These are phyloP conservation scores for Aphodius sticticus DNA, from an alignment of 2,888 invertebrate genomes.

Conservation along the genomic window DNA sequence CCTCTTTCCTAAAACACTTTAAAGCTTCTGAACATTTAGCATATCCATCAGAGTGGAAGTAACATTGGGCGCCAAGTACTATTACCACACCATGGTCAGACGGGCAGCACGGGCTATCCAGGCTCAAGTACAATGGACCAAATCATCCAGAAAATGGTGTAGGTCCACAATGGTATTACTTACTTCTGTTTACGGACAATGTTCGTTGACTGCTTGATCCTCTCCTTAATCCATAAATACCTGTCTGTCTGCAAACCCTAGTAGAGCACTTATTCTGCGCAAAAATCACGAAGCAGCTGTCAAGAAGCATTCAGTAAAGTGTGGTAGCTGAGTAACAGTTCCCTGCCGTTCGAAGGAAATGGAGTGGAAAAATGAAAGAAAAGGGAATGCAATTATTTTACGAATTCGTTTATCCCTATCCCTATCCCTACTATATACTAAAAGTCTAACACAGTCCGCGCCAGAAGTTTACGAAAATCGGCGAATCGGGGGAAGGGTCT, in stretches of 20 bases:
- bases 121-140: not conserved
- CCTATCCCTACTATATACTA: too few relatives aligned
- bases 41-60: not conserved
- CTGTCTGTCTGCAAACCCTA: not conserved
- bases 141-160: not conserved
- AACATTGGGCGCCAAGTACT: not conserved
- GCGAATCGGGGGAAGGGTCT: too few relatives aligned
- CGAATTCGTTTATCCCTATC: not conserved
- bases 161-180: conserved; percentile 43
- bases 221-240: not conserved
- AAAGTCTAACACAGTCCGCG: too few relatives aligned
- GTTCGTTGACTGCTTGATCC: conserved; percentile 45
- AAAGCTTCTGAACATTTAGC: not conserved
- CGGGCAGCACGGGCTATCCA: not conserved
- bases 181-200: conserved; percentile 52
- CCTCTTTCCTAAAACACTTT: not conserved
- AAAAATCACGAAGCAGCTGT: not conserved
- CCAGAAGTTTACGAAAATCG: too few relatives aligned
- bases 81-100: not conserved
- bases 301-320: not conserved
- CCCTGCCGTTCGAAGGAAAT: not conserved
- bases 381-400: not conserved
- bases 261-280: not conserved
- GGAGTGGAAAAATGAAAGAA: conserved; percentile 4
- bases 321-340: not conserved